Evolutionary conservation across 2,888 invertebrate genomes (phyloP), one percentile per base, ranked within the genome.

Genomic region (Sinohyriopsis cumingii): DNA sequence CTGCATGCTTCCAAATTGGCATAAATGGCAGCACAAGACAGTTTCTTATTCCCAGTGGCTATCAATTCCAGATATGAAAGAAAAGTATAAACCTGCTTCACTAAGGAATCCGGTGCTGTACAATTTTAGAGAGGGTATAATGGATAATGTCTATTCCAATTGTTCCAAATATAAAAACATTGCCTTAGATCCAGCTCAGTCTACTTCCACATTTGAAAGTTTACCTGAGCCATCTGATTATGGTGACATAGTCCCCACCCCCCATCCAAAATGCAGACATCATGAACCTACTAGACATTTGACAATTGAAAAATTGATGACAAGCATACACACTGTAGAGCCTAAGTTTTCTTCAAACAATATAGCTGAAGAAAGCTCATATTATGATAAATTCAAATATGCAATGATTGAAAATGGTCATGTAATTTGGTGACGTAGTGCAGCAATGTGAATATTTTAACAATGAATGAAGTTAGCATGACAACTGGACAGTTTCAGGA

Each of bases 401-500:
- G 60, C 24, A 60, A 3, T 60, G 6, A 60, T 24, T 22, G 60
- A 60, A 60, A 60, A 60, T 60, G 28, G 60, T 20, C n/a, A 60
- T 60, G 19, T 60, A 19, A 6, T 60, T 28, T 60, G 60, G 60
- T 15, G 20, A 22, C 6, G 28, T 45, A 9, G 12, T 24, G 24
- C 60, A 60, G 60, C 22, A 60, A 24, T 19, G 19, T 20, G 15
- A 28, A 60, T 24, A n/a, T 12, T 19, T 60, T 60, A 0, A 28
- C 25, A 60, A 24, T 60, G 18, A 60, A 60, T 60, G 60, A 60
- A 25, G 60, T 28, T 24, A 60, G 25, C 18, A 60, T 60, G 60
- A 24, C 60, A 62, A 62, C 53, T 62, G 62, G 45, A n/a, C 19
- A 53, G 12, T 62, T 62, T 62, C 33, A 62, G 24, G 62, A 62